Evolutionary conservation across 2,113 vertebrate species (phyloP).

Genomic region (Dasyurus viverrinus): DNA sequence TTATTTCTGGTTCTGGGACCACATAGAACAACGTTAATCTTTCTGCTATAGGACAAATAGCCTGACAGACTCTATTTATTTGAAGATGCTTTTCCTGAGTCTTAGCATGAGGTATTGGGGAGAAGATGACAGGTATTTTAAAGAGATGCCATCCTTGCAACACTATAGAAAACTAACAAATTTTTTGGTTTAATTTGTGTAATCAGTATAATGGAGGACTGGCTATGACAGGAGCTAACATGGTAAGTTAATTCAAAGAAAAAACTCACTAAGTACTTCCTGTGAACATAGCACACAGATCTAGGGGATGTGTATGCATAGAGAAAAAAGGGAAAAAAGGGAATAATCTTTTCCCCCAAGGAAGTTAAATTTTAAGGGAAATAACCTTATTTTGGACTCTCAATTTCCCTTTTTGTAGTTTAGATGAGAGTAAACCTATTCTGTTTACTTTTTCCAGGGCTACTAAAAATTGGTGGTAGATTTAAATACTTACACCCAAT

Average conservation of each 20-base stretch:
- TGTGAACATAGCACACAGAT: not conserved
- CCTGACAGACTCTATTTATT: not conserved
- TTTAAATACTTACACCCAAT: not conserved
- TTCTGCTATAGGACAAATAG: not conserved
- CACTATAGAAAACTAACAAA: not conserved
- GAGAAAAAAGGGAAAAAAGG: not conserved
- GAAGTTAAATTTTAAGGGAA: not conserved
- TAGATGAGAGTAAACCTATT: not conserved
- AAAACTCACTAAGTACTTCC: not conserved
- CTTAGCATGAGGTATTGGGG: not conserved
- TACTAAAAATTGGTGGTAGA: not conserved
- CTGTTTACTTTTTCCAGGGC: not conserved
- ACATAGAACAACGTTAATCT: not conserved
- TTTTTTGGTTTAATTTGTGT: not conserved
- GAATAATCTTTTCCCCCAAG: not conserved
- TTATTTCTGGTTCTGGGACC: not conserved
- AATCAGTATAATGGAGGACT: not conserved
- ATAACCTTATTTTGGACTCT: not conserved
- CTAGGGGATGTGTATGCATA: not conserved
- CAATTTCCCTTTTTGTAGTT: not conserved
- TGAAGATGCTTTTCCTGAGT: not conserved
- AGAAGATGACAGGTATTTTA: not conserved
- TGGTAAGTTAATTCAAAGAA: not conserved
- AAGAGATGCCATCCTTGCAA: not conserved
- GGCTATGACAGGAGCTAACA: not conserved